Base-by-base conservation (phyloP, 35 echinoderm and acorn worm species). In the Hemicentrotus pulcherrimus region DNA sequence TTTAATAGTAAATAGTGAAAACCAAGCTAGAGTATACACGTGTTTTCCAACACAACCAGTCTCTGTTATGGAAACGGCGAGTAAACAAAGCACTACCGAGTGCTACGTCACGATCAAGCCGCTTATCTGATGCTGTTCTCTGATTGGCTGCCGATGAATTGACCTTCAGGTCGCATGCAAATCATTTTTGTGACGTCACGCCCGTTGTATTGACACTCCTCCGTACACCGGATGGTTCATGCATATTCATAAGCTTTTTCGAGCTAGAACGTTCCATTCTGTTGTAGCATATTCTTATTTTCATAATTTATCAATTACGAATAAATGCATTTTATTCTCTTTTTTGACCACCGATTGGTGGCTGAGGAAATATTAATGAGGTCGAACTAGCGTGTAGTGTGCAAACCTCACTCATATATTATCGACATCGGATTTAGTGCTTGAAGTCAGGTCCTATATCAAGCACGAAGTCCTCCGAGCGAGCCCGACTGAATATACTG, bases 401-500 rank as follows among this genome's bases (percentile, higher is more conserved):
- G 88, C 88, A 90, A 5, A 41, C 3, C 32, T 45, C 88, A 15
- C 32, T 18, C 88, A 90, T 90, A 90, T 13, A 90, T 90, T 90
- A 90, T 90, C 88, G 88, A 90, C 88, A 41, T 90, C 88, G 88
- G 2, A 90, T 90, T 45, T 90, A 90, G 88, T 47, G 88, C 32
- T 90, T 90, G 88, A 33, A 90, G 88, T 90, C 88, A 90, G 32
- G 31, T 45, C 65, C 88, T 90, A 90, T 45, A 90, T 90, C 88
- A 30, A 90, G 88, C 30, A 24, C 32, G 88, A 4, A 18, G 87
- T 32, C 6, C 3, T 35, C 0, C 88, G 88, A 45, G 88, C 33
- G 32, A 45, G 32, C 33, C 2, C 18, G 8, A 15, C n/a, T 90
- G 12, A 12, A 41, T 90, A 41, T 90, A 30, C 19, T 19, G n/a